A percentile compares a stretch with the other conserved stretches of the same genome.
Evolutionary conservation across 2,797 vertebrate genomes (phyloP).

Genomic region (Catamblyrhynchus diadema): DNA sequence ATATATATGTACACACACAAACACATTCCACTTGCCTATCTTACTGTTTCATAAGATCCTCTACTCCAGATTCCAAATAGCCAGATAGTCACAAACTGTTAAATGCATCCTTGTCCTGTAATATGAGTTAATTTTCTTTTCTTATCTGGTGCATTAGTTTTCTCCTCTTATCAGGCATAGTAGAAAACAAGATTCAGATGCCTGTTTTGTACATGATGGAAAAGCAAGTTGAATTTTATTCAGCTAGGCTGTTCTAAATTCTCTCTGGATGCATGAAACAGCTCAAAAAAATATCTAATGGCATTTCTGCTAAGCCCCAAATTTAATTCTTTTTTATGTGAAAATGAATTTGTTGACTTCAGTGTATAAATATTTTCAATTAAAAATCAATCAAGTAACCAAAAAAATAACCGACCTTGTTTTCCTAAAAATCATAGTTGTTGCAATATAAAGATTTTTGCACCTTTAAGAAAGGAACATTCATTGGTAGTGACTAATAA

Average conservation of each 20-base stretch:
- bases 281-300: neutral
- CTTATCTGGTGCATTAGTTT: neutral
- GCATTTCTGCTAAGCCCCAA: neutral
- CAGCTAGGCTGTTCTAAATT: neutral
- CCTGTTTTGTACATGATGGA: neutral
- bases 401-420: rapidly evolving
- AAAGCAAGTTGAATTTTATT: neutral
- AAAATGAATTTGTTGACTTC: neutral
- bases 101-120: neutral
- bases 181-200: neutral
- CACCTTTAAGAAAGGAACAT: neutral
- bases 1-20: neutral
- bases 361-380: neutral
- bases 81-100: neutral
- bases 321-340: neutral
- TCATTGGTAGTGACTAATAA: neutral
- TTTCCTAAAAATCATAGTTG: neutral
- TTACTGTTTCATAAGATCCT: neutral
- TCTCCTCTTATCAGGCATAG: neutral
- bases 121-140: neutral
- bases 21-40: neutral
- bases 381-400: neutral
- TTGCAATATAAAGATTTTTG: neutral
- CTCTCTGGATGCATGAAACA: neutral
- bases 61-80: neutral